These are phyloP conservation scores for Cochlearius cochlearius DNA, from an alignment of 2,113 vertebrate genomes.

Conservation along the genomic window DNA sequence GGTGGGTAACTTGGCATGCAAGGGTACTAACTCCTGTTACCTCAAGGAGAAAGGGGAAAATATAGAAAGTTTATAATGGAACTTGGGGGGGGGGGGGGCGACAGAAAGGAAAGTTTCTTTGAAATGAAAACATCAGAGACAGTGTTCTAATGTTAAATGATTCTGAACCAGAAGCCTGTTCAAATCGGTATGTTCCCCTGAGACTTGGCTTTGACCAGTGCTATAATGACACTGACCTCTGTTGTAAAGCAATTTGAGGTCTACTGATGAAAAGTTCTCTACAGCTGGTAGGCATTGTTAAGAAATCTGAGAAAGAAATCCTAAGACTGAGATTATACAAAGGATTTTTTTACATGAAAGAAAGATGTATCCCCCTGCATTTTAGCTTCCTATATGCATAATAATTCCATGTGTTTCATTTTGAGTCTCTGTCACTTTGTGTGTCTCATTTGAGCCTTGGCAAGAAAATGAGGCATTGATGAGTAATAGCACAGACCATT, in stretches of 20 bases:
- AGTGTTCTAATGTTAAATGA: neutral
- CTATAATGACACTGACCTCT: neutral
- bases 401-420: neutral
- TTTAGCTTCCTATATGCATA: neutral
- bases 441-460: neutral
- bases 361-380: neutral
- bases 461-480: neutral
- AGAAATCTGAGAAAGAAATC: neutral
- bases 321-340: neutral
- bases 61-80: neutral
- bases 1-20: neutral
- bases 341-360: neutral
- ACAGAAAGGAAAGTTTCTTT: neutral
- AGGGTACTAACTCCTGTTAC: neutral
- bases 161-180: neutral
- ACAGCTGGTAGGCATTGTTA: neutral
- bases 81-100: fast-evolving
- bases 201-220: neutral
- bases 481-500: neutral
- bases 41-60: neutral
- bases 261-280: neutral
- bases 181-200: neutral
- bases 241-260: neutral
- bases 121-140: neutral
- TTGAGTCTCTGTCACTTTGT: neutral